These are phyloP conservation scores for Tyrophagus putrescentiae DNA, from an alignment of 1,140 invertebrate species.

Conservation along the genomic window DNA sequence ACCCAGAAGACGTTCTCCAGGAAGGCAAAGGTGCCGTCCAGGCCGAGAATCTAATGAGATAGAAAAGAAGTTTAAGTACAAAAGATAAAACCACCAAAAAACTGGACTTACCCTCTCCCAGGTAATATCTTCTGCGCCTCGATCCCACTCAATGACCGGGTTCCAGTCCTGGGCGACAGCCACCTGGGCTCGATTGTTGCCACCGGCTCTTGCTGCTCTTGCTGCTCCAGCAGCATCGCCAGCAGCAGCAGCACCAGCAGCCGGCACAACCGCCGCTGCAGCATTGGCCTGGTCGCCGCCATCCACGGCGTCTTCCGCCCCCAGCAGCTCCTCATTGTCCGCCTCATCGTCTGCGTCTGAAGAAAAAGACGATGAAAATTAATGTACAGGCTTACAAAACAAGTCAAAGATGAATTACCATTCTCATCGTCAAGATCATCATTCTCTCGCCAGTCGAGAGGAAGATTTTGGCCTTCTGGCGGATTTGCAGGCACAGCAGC, in stretches of 20 bases:
- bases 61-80: conserved; percentile 14
- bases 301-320: neutral
- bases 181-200: conserved; percentile 1
- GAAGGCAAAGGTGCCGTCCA: conserved; percentile 92
- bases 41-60: conserved; percentile 55
- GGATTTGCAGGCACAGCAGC: no score
- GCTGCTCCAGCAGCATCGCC: neutral
- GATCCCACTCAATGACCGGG: conserved; percentile 84
- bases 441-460: no score
- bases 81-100: conserved; percentile 9
- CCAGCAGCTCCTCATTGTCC: neutral
- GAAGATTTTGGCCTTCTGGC: no score
- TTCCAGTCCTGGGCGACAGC: conserved; percentile 60
- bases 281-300: neutral
- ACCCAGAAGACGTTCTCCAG: conserved; percentile 99
- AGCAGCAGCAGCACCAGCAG: neutral
- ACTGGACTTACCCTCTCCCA: conserved; percentile 54
- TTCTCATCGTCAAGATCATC: no score
- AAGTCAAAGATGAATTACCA: no score
- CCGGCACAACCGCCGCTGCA: neutral
- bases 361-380: no score
- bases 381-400: no score
- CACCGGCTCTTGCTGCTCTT: neutral
- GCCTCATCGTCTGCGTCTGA: neutral
- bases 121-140: conserved; percentile 89